phyloP scores from a whole-genome alignment of 2,888 invertebrate genomes.

The Nomada ruficornis region DNA sequence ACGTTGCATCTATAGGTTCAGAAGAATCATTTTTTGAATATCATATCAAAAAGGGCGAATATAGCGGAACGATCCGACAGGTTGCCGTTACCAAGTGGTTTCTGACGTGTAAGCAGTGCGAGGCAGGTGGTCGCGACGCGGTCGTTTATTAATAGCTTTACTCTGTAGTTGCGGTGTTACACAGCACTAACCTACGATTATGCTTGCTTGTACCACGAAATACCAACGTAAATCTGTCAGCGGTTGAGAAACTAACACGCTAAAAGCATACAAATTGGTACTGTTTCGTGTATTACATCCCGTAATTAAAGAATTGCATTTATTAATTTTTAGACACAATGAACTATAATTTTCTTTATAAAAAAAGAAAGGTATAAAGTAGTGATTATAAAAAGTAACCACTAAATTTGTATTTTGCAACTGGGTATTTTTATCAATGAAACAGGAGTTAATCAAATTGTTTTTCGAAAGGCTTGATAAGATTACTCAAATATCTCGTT shows the following conservation, averaged over 20 bases:
- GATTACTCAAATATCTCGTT: not conserved
- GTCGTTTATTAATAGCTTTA: slow-evolving; percentile 76
- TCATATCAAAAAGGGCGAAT: not conserved
- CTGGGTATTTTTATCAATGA: not conserved
- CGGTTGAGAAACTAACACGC: slow-evolving; percentile 14
- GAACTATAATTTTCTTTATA: not conserved
- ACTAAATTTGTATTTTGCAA: not conserved
- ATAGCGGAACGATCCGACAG: slow-evolving; percentile 70
- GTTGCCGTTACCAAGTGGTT: slow-evolving; percentile 79
- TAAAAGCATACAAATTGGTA: not conserved
- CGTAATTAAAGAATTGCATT: not conserved
- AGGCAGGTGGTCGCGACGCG: slow-evolving; percentile 76
- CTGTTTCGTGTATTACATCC: not conserved
- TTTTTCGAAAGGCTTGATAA: not conserved
- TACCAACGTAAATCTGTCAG: slow-evolving; percentile 29
- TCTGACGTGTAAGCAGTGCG: slow-evolving; percentile 56
- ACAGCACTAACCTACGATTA: slow-evolving; percentile 65
- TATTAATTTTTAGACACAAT: not conserved
- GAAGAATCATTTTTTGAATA: not conserved
- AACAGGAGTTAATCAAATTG: not conserved
- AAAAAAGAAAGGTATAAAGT: not conserved
- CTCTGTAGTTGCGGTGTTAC: slow-evolving; percentile 47
- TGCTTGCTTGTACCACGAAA: slow-evolving; percentile 25
- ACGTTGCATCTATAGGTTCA: slow-evolving; percentile 10
- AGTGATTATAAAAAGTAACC: not conserved